A percentile compares a stretch with the other conserved stretches of the same genome.
Conservation (phyloP, 2,797 vertebrate genomes). For the Oreochromis grahami region DNA sequence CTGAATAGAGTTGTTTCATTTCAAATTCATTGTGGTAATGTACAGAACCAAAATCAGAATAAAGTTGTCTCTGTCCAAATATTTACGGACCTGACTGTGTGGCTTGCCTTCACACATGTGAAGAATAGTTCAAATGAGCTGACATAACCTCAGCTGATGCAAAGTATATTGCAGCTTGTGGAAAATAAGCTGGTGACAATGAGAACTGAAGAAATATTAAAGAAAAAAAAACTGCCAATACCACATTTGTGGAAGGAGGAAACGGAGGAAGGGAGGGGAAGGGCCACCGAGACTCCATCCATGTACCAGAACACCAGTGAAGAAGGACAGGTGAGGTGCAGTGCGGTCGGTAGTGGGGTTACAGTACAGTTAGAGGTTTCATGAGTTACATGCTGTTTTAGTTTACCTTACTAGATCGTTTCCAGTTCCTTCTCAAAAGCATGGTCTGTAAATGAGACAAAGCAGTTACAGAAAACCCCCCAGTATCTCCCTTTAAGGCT, state of each 20-base stretch:
- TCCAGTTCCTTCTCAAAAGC: slow-evolving; percentile 99
- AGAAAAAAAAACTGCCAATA: slow-evolving; percentile 18
- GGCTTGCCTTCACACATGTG: background rate
- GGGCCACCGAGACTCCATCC: slow-evolving; percentile 49
- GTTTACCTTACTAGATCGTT: slow-evolving; percentile 99
- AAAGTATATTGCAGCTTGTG: slow-evolving; percentile 69
- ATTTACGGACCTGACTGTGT: background rate
- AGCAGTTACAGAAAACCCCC: slow-evolving; percentile 86
- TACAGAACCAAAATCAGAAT: background rate
- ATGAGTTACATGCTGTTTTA: slow-evolving; percentile 79
- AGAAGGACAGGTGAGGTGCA: slow-evolving; percentile 48
- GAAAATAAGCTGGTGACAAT: slow-evolving; percentile 60
- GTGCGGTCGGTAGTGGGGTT: slow-evolving; percentile 39
- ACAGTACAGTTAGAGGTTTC: slow-evolving; percentile 49
- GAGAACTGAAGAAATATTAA: slow-evolving; percentile 14
- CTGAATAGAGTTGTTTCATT: background rate
- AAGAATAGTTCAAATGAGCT: background rate
- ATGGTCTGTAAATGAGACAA: slow-evolving; percentile 98
- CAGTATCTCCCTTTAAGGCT: slow-evolving; percentile 32
- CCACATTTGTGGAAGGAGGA: slow-evolving; percentile 27
- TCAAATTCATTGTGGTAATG: background rate
- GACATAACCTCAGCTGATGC: background rate
- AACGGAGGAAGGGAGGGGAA: slow-evolving; percentile 12
- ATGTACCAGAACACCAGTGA: slow-evolving; percentile 64
- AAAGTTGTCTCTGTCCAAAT: background rate